Evolutionary conservation across 2,797 vertebrate genomes (phyloP), one percentile per base, ranked within the genome.

Genomic region (Melanotaenia maccullochi): DNA sequence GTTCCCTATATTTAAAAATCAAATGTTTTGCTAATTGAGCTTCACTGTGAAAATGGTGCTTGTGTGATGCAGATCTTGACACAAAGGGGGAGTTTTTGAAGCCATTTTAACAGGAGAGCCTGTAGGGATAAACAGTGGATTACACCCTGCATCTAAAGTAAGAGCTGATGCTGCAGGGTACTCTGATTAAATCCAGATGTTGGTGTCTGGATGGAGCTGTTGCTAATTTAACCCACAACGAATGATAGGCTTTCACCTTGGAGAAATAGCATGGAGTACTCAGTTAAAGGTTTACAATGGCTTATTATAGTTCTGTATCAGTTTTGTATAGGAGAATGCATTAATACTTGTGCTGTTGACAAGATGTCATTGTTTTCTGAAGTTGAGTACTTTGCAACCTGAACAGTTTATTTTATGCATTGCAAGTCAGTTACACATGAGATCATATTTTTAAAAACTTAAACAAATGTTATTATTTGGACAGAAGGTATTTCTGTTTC

Each of bases 1-100:
- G 11, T 44, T 59, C 73, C 54, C 73, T 63, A 64, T 80, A 87
- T 89, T 85, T 84, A 83, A 86, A 76, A 42, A 13, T 18, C 8
- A 2, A 3, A 57, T 65, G 28, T 67, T 70, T 54, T 14, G 22
- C 11, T 54, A 24, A 1, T 49, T 56, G 20, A 60, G 49, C 18
- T 14, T 72, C 2, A 4, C 4, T 40, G 20, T 57, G 25, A 57
- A 47, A 24, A 2, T 59, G 30, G 22, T 42, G 56, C 32, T 12
- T 22, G 22, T 9, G 8, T 24, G 49, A 40, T 61, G 40, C 6
- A 36, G 51, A 57, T 20, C 40, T 65, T 32, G 54, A 60, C 5
- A 9, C 56, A 30, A 44, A 55, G 25, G 0, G 1, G 5, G 7
- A 11, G 5, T 33, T 51, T 51, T 51, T 22, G 2, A 51, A 24